Evolutionary conservation across 2,797 vertebrate species (phyloP), one percentile per base, ranked within the genome.

Genomic region (Thaleichthys pacificus): DNA sequence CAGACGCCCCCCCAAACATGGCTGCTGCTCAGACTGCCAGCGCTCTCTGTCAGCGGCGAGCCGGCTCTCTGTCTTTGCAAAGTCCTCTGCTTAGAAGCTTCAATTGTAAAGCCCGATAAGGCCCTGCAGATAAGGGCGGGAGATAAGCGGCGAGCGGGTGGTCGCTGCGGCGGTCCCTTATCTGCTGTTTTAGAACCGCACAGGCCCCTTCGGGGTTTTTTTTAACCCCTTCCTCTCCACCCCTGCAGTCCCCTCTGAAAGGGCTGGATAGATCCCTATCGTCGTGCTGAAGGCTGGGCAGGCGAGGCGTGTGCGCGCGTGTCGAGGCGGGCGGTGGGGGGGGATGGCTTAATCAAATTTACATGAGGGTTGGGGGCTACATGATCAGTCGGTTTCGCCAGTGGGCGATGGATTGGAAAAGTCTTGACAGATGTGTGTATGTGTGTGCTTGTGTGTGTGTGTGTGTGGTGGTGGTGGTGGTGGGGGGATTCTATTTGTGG

Each of bases 21-120:
- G 7, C 38, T 12, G 38, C 38, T 3, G 38, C 38, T 42, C 38
- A 11, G 38, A 2, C 22, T 5, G 64, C 17, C 42, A 60, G 75
- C 3, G 19, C 32, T 69, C 63, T 30, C 11, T 19, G 47, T 66
- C 49, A 66, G 42, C 24, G 7, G 56, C 11, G 69, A 61, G 69
- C 30, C 49, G 9, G 49, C 19, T 49, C 24, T 49, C 24, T 63
- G 78, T 74, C 81, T 86, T 86, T 86, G 80, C 71, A 82, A 84
- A 83, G 80, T 84, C 83, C 81, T 82, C 81, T 83, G 78, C 81
- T 75, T 77, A 75, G 72, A 69, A 65, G 70, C 68, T 72, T 58
- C 61, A 61, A 22, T 61, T 66, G 75, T 66, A 77, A 80, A 80
- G 74, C 76, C 74, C 66, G 71, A 69, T 73, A 73, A 77, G 57